A percentile compares a stretch with the other conserved stretches of the same genome.
Evolutionary conservation across 1,140 invertebrate genomes (phyloP).

Genomic region (Drosophila guanche): DNA sequence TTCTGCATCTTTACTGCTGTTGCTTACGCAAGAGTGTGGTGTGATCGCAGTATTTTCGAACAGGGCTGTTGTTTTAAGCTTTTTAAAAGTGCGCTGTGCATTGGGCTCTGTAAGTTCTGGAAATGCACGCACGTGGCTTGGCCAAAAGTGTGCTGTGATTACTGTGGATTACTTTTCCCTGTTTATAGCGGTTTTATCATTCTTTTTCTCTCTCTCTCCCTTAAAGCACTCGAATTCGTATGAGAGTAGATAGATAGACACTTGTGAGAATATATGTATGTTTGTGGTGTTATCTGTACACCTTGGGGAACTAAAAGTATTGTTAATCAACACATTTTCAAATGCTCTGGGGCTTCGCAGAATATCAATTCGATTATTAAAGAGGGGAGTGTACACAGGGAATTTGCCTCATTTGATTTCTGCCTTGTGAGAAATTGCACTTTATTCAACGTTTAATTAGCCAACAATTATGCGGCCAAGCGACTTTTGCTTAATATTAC

Average conservation of each 20-base stretch:
- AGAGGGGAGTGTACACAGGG: background rate
- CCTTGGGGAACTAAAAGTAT: slow-evolving; percentile 4
- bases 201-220: too few species aligned
- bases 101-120: too few species aligned
- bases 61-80: too few species aligned
- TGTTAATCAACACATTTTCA: slow-evolving; percentile 28
- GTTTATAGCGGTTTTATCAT: too few species aligned
- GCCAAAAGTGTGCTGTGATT: too few species aligned
- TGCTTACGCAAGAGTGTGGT: too few species aligned
- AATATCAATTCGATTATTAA: slow-evolving; percentile 10
- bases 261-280: too few species aligned
- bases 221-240: background rate
- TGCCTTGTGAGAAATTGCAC: background rate
- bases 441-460: slow-evolving; percentile 20
- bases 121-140: too few species aligned
- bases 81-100: too few species aligned
- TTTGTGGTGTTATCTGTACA: background rate
- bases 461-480: slow-evolving; percentile 22
- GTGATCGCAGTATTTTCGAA: too few species aligned
- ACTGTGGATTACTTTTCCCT: too few species aligned
- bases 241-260: background rate
- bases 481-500: slow-evolving; percentile 30
- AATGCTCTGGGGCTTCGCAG: slow-evolving; percentile 9
- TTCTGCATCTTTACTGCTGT: too few species aligned
- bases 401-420: background rate